Evolutionary conservation across 2,888 invertebrate species (phyloP).

Genomic region (Eupithecia exiguata): DNA sequence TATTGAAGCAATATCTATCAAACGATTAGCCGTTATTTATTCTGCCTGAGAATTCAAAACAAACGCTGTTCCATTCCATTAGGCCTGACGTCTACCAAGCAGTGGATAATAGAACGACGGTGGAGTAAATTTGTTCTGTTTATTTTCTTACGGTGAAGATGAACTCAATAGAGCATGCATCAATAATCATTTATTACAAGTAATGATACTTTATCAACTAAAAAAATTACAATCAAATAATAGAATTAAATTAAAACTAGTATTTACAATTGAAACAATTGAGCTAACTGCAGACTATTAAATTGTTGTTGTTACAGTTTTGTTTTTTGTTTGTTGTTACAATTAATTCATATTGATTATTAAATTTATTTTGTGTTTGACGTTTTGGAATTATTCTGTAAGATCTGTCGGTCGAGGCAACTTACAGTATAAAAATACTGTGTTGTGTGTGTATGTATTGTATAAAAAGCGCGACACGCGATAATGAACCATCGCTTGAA

Average conservation of each 20-base stretch:
- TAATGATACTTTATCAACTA: no score
- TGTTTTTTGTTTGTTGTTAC: no score
- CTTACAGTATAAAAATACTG: no score
- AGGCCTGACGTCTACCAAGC: not conserved
- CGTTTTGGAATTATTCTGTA: not conserved
- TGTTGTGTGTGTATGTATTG: no score
- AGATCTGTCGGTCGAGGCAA: not conserved
- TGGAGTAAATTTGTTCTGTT: not conserved
- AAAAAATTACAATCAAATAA: no score
- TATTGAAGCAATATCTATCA: conserved; percentile 69
- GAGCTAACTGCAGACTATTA: no score
- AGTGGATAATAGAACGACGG: not conserved
- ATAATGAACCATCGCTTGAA: not conserved
- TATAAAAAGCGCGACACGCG: no score
- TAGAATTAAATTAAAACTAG: no score
- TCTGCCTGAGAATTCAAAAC: conserved; percentile 74
- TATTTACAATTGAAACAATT: no score
- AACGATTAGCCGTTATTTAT: conserved; percentile 76
- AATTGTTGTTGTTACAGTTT: no score
- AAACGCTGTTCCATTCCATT: conserved; percentile 48
- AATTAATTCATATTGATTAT: no score
- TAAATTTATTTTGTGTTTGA: not conserved
- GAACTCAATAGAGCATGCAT: not conserved
- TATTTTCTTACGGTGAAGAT: not conserved
- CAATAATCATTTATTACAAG: not conserved